Evolutionary conservation across 2,888 invertebrate species (phyloP), one percentile per base, ranked within the genome.

Genomic region (Heteropelma amictum): DNA sequence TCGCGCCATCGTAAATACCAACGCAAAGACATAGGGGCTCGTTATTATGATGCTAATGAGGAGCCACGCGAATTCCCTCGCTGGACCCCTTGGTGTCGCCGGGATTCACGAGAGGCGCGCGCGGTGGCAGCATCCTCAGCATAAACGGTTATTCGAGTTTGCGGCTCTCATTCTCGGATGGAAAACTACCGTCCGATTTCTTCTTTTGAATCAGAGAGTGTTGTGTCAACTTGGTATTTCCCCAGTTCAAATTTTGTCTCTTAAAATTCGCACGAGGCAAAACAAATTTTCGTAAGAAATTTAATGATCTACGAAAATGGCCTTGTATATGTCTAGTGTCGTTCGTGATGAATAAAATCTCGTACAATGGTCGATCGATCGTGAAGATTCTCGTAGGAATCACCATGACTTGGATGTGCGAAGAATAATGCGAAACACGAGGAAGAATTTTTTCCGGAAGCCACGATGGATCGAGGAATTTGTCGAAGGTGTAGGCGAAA

Each of bases 31-130:
- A 83, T 82, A 85, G 81, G 81, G 84, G 81, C 82, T 84, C 83
- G 84, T 85, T 86, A 85, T 86, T 85, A 86, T 84, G 85, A 86
- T 85, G 86, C 85, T 84, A 86, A 86, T 86, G 82, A 85, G 84
- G 81, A 79, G 77, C 74, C 81, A 77, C 77, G 79, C 80, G 80
- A 83, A 80, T 83, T 81, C 76, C 70, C 72, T 35, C 38, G 30
- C 60, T 72, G 80, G 79, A 69, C 76, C 76, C 76, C 74, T 75
- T 73, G 68, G 77, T 79, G 77, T 81, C 79, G 70, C 67, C 28
- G 70, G 79, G 79, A 83, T 83, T 81, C 80, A 80, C 78, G 79
- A 78, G 76, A 28, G 47, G 54, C 72, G 47, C 33, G 35, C 23
- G 17, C 53, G 45, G 45, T 5, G 26, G 17, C 65, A 33, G 14